These are phyloP conservation scores for Manis javanica DNA, from an alignment of 2,797 vertebrate genomes.

Conservation along the genomic window DNA sequence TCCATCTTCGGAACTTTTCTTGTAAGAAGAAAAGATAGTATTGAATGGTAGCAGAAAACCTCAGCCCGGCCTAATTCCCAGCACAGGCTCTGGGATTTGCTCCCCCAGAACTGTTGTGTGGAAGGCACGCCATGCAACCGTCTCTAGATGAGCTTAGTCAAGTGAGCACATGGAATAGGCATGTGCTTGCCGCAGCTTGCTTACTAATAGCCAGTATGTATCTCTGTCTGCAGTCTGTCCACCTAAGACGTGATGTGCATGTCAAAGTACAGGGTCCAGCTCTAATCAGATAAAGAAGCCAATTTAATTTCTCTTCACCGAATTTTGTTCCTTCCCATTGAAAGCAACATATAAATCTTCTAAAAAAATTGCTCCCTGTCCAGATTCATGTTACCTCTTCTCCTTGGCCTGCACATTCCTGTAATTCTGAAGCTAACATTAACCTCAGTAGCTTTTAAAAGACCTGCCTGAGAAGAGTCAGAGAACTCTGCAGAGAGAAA, in stretches of 20 bases:
- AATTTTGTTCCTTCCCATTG: slow-evolving; percentile 52
- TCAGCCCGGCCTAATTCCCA: background rate
- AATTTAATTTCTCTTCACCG: slow-evolving; percentile 54
- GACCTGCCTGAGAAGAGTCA: background rate
- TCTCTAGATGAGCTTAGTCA: background rate
- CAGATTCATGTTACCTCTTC: background rate
- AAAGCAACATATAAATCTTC: slow-evolving; percentile 33
- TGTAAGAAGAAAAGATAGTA: background rate
- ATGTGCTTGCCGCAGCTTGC: background rate
- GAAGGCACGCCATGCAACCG: fast-evolving
- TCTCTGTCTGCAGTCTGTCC: background rate
- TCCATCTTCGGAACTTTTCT: background rate
- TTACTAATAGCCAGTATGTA: background rate
- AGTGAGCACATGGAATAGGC: background rate
- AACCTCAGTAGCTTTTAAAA: background rate
- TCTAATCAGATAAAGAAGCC: slow-evolving; percentile 48
- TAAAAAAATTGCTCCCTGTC: slow-evolving; percentile 42
- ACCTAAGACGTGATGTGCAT: background rate
- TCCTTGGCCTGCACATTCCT: background rate
- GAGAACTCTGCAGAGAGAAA: background rate
- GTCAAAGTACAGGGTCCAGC: background rate
- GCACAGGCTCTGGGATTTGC: background rate
- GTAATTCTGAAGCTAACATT: background rate
- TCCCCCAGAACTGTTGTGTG: background rate
- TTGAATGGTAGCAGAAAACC: background rate